A percentile compares a stretch with the other conserved stretches of the same genome.
These are phyloP conservation scores for Cantharis rufa DNA, from an alignment of 2,888 invertebrate genomes.

Conservation along the genomic window DNA sequence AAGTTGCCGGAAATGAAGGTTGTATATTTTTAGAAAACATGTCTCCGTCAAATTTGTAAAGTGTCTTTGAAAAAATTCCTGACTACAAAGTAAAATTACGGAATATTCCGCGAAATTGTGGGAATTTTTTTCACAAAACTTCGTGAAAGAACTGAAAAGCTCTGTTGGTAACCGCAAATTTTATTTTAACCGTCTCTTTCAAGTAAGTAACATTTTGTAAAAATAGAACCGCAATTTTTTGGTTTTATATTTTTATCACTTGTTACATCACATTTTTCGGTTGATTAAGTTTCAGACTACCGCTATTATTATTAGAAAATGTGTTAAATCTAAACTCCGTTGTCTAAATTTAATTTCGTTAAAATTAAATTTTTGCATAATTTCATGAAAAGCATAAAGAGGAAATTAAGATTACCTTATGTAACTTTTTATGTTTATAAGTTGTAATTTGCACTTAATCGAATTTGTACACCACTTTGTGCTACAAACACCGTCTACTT, in stretches of 20 bases:
- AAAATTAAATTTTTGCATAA: background rate
- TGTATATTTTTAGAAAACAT: background rate
- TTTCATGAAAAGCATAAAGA: background rate
- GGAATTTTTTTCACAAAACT: background rate
- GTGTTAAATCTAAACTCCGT: background rate
- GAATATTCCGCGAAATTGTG: background rate
- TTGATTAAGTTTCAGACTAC: background rate
- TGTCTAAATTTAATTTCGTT: background rate
- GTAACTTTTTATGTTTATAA: background rate
- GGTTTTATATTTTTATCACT: background rate
- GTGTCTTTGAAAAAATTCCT: background rate
- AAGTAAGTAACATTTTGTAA: background rate
- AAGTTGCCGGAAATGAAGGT: background rate
- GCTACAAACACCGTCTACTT: background rate
- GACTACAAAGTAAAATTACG: background rate
- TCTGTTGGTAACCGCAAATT: background rate
- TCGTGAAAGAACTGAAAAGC: background rate
- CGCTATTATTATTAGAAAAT: background rate
- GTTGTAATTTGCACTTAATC: background rate
- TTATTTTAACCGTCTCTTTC: background rate
- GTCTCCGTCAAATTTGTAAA: background rate
- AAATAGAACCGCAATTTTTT: background rate
- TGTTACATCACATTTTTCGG: background rate
- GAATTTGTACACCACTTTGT: background rate
- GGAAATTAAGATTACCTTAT: background rate